Percentiles rank a stretch among this genome's conserved stretches.
These are phyloP conservation scores for Ctenoplectra terminalis DNA, from an alignment of 1,140 invertebrate species.

Conservation along the genomic window DNA sequence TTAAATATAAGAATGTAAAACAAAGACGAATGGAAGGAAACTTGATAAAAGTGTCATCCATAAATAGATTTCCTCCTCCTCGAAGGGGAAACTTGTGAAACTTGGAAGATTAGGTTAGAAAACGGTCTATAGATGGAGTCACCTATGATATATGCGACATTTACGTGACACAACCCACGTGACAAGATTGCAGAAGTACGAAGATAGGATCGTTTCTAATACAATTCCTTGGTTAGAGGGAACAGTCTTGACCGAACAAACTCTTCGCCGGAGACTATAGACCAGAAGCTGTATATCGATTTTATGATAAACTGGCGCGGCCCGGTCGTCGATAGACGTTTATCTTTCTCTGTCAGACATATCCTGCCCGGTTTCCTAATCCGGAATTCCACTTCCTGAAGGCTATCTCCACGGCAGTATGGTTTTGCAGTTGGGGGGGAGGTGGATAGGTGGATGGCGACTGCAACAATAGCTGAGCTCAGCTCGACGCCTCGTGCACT, in stretches of 20 bases:
- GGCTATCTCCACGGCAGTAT: slow-evolving; percentile 6
- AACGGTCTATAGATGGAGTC: not conserved
- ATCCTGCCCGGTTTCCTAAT: slow-evolving; percentile 14
- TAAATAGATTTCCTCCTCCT: not conserved
- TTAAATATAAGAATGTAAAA: not conserved
- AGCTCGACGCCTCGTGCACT: slow-evolving; percentile 1
- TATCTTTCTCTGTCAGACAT: slow-evolving; percentile 45
- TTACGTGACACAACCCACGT: slow-evolving; percentile 11
- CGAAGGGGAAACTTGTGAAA: not conserved
- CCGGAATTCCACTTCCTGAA: slow-evolving; percentile 46
- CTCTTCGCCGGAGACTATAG: slow-evolving; percentile 2
- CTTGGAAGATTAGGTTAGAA: not conserved
- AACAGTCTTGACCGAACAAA: not conserved
- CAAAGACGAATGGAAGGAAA: not conserved
- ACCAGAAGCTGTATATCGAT: slow-evolving; percentile 25
- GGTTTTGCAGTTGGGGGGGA: slow-evolving; percentile 24
- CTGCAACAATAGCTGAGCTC: slow-evolving; percentile 41
- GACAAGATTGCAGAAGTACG: slow-evolving; percentile 10
- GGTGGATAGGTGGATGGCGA: not conserved
- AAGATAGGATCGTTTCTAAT: not conserved
- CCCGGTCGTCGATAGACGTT: slow-evolving; percentile 36
- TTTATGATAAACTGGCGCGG: slow-evolving; percentile 38
- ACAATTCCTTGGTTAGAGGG: not conserved
- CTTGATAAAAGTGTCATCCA: not conserved
- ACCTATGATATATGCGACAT: not conserved